phyloP scores from a whole-genome alignment of 2,888 invertebrate species.

The Mimumesa dahlbomi region DNA sequence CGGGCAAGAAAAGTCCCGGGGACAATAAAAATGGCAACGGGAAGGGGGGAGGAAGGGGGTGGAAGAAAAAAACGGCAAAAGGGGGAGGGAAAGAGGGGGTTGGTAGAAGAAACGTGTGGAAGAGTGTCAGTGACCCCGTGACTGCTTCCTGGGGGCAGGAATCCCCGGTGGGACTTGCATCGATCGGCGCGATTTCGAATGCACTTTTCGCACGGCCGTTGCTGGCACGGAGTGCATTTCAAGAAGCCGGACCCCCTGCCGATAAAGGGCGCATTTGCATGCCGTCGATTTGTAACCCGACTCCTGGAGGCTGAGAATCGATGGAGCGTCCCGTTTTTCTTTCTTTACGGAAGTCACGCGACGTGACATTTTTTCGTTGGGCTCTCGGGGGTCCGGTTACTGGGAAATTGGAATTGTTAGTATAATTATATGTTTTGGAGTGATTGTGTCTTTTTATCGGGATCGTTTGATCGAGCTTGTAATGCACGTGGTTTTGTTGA shows the following conservation, averaged over 20 bases:
- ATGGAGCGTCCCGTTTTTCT: neutral
- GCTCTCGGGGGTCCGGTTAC: too few relatives aligned
- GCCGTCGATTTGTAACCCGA: slow-evolving; percentile 50
- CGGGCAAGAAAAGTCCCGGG: neutral
- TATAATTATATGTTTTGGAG: too few relatives aligned
- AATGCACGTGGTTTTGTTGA: too few relatives aligned
- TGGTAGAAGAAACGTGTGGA: slow-evolving; percentile 25
- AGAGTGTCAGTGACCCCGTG: too few relatives aligned
- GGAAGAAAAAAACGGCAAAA: slow-evolving; percentile 1
- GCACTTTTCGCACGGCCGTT: slow-evolving; percentile 37
- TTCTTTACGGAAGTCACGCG: slow-evolving; percentile 1
- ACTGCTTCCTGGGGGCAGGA: too few relatives aligned
- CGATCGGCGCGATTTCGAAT: slow-evolving; percentile 50
- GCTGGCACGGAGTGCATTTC: slow-evolving; percentile 34
- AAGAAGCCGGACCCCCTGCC: slow-evolving; percentile 16
- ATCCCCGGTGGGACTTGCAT: too few relatives aligned
- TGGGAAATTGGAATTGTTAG: too few relatives aligned
- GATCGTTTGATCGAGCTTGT: too few relatives aligned
- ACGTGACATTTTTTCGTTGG: too few relatives aligned
- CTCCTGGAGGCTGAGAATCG: slow-evolving; percentile 22
- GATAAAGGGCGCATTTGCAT: slow-evolving; percentile 63
- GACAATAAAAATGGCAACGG: neutral
- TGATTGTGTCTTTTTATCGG: too few relatives aligned
- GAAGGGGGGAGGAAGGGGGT: neutral
- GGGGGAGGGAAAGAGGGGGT: slow-evolving; percentile 11